Evolutionary conservation across 2,113 vertebrate species (phyloP).

Genomic region (Pachypanchax playfairii): DNA sequence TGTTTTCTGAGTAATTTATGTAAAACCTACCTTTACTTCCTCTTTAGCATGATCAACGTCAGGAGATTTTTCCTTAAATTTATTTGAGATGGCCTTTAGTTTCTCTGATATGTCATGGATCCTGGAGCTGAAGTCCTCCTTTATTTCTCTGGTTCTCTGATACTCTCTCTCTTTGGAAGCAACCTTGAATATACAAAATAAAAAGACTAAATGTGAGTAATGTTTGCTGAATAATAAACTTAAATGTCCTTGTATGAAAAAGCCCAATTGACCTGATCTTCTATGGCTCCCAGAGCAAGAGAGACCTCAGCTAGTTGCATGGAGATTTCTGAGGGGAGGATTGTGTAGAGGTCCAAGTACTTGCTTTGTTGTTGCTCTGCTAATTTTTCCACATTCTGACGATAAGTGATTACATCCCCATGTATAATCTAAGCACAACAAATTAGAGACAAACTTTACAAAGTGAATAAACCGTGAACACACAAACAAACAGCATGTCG

Average conservation of each 20-base stretch:
- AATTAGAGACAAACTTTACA: neutral
- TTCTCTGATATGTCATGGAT: slow-evolving; percentile 86
- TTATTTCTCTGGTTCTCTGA: slow-evolving; percentile 84
- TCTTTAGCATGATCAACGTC: slow-evolving; percentile 86
- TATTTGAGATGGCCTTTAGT: slow-evolving; percentile 83
- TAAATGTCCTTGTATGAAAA: slow-evolving; percentile 3
- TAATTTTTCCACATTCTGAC: slow-evolving; percentile 88
- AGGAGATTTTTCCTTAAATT: slow-evolving; percentile 86
- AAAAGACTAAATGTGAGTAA: too few species aligned
- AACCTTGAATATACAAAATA: slow-evolving; percentile 74
- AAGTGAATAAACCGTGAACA: neutral
- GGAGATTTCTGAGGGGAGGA: slow-evolving; percentile 90
- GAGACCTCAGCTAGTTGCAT: slow-evolving; percentile 90
- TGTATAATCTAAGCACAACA: slow-evolving; percentile 81
- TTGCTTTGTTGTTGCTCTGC: slow-evolving; percentile 93
- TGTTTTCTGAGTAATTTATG: neutral
- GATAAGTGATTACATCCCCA: slow-evolving; percentile 83
- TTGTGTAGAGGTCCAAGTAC: slow-evolving; percentile 88
- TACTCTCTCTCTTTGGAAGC: slow-evolving; percentile 88
- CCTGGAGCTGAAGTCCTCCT: slow-evolving; percentile 85
- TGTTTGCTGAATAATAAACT: too few species aligned
- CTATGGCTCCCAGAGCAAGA: slow-evolving; percentile 84
- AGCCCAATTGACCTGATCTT: slow-evolving; percentile 84
- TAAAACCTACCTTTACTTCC: slow-evolving; percentile 85
- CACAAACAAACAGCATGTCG: neutral